Conservation (phyloP, 2,888 invertebrate species). For the Polyommatus iphigenia region DNA sequence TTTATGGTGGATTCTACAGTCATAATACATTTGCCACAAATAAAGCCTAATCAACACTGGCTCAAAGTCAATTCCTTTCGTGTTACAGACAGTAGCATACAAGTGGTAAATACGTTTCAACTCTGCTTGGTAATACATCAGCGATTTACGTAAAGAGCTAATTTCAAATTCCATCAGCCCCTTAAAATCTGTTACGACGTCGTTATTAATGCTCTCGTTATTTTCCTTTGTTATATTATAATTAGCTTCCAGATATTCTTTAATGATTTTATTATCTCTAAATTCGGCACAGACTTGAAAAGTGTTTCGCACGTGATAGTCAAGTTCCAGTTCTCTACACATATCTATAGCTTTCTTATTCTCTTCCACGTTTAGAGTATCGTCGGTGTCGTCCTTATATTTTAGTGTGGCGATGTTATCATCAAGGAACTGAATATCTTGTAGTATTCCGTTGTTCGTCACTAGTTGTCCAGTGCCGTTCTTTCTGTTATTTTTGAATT, state of each 20-base stretch:
- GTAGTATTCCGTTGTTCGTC: constrained; percentile 79
- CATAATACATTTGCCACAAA: constrained; percentile 82
- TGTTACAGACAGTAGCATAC: constrained; percentile 74
- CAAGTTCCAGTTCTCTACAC: constrained; percentile 63
- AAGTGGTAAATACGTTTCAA: constrained; percentile 74
- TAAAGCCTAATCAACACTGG: constrained; percentile 76
- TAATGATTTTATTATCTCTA: constrained; percentile 56
- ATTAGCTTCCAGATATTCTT: constrained; percentile 59
- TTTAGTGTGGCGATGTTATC: constrained; percentile 66
- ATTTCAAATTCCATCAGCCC: constrained; percentile 67
- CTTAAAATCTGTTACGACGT: constrained; percentile 41
- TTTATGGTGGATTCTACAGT: constrained; percentile 74
- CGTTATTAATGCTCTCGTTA: constrained; percentile 32
- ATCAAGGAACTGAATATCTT: constrained; percentile 72
- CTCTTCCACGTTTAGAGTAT: constrained; percentile 38
- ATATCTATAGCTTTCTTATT: constrained; percentile 50
- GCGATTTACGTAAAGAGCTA: constrained; percentile 64
- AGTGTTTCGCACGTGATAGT: constrained; percentile 67
- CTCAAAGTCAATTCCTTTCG: constrained; percentile 57
- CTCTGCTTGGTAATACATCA: constrained; percentile 69
- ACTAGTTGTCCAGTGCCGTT: constrained; percentile 77
- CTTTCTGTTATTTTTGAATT: constrained; percentile 78
- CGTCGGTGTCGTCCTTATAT: constrained; percentile 43
- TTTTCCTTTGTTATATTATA: constrained; percentile 38
- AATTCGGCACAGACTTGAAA: constrained; percentile 58